Evolutionary conservation across 2,888 invertebrate species (phyloP), one percentile per base, ranked within the genome.

Genomic region (Germaria angustata): DNA sequence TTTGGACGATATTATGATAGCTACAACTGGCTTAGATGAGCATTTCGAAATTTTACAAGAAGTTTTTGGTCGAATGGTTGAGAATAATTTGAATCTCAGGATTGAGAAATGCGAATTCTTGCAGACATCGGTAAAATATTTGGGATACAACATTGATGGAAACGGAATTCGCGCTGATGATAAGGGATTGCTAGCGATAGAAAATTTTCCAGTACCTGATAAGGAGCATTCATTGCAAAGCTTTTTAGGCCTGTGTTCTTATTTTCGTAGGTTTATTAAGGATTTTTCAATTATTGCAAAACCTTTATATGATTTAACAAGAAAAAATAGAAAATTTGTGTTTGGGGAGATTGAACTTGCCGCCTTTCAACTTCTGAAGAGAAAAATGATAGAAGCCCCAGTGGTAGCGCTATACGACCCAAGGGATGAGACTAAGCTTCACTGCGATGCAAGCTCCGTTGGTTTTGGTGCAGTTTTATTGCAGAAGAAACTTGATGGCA

Each of bases 1-100:
- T 61, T 55, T 81, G 28, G 80, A 84, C 28, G 77, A 81, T 9
- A 80, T 84, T 9, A 77, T 81, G 76, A 75, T 84, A 51, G 80
- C 81, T 1, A 79, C 76, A 5, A 32, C 11, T 1, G 41, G 6
- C 24, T 41, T 59, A 28, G 68, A 77, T 1, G 75, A 71, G 15
- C 65, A 80, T 75, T 32, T 77, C 11, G 11, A 15, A 2, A 65
- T 79, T 44, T 53, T 83, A 9, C 6, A 28, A 4, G 72, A 76
- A 20, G 80, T 77, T 15, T 73, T 83, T 20, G 6, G 6, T n/a
- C 34, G 61, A 11, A 13, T 80, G 11, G 55, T 65, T 11, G 20
- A 44, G 3, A 75, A 75, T 22, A 65, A 44, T 2, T 44, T 84
- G 5, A 65, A 84, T 17, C 24, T 84, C 9, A 75, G 76, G 13